Conservation (phyloP, 1,140 invertebrate species). For the Musca domestica region DNA sequence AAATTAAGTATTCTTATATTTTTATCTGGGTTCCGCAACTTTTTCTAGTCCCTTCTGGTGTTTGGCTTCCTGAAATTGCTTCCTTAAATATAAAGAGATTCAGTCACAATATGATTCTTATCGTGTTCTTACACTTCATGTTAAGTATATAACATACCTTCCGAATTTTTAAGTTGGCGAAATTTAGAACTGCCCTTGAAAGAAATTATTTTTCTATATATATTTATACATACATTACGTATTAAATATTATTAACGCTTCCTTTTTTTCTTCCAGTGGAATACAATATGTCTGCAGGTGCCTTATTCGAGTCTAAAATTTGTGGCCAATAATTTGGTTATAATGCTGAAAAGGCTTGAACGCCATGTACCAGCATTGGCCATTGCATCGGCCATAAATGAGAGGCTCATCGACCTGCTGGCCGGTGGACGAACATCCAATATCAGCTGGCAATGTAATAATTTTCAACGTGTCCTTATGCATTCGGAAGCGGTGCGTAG, state of each 20-base stretch:
- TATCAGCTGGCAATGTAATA: constrained; percentile 42
- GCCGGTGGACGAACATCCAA: constrained; percentile 56
- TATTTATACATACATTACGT: neutral
- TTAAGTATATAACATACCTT: no score
- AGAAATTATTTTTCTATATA: neutral
- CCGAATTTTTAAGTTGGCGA: neutral
- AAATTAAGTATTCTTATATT: no score
- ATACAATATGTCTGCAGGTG: constrained; percentile 78
- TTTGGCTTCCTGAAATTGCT: no score
- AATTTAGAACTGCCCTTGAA: neutral
- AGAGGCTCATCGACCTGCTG: constrained; percentile 77
- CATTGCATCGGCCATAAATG: constrained; percentile 83
- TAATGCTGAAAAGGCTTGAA: constrained; percentile 78
- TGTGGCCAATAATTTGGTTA: constrained; percentile 74
- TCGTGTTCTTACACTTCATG: no score
- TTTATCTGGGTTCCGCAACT: no score
- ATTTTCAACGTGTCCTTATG: constrained; percentile 68
- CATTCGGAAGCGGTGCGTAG: constrained; percentile 85
- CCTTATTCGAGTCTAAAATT: constrained; percentile 74
- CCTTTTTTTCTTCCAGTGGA: constrained; percentile 71
- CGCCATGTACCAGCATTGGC: constrained; percentile 79
- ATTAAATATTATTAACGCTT: constrained; percentile 13
- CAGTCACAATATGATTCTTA: no score
- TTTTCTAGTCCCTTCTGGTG: no score
- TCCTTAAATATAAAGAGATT: no score